phyloP scores from a whole-genome alignment of 35 echinoderm and acorn worm genomes.

The Acanthaster planci region DNA sequence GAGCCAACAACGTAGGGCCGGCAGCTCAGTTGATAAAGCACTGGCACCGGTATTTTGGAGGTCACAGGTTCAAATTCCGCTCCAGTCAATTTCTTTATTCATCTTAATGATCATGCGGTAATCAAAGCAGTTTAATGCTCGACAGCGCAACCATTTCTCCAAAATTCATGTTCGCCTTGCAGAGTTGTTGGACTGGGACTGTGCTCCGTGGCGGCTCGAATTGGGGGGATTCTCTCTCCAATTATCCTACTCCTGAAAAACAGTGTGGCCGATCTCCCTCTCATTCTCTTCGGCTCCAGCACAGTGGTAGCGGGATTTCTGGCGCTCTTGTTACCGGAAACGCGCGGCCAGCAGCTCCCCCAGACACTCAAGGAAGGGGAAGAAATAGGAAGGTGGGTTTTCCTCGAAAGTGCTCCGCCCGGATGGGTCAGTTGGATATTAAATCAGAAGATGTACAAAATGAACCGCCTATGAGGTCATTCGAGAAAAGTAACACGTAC shows the following conservation, averaged over 20 bases:
- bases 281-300: slow-evolving; percentile 65
- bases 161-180: background rate
- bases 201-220: slow-evolving; percentile 54
- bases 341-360: slow-evolving; percentile 64
- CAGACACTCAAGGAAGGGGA: slow-evolving; percentile 91
- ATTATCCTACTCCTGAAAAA: slow-evolving; percentile 58
- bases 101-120: too few species aligned
- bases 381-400: slow-evolving; percentile 54
- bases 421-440: too few species aligned
- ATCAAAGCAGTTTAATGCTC: too few species aligned
- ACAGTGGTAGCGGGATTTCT: slow-evolving; percentile 58
- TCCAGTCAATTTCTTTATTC: too few species aligned
- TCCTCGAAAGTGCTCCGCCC: too few species aligned
- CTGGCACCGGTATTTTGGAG: too few species aligned
- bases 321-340: slow-evolving; percentile 72
- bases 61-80: too few species aligned
- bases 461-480: too few species aligned
- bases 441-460: too few species aligned
- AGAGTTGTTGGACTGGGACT: slow-evolving; percentile 78
- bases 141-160: background rate
- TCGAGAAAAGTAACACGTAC: too few species aligned
- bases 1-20: too few species aligned
- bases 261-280: slow-evolving; percentile 51
- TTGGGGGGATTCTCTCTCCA: slow-evolving; percentile 78
- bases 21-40: too few species aligned